Percentiles rank a stretch among this genome's conserved stretches.
phyloP scores from a whole-genome alignment of 2,888 invertebrate species.

The Pantelozetes paolii region DNA sequence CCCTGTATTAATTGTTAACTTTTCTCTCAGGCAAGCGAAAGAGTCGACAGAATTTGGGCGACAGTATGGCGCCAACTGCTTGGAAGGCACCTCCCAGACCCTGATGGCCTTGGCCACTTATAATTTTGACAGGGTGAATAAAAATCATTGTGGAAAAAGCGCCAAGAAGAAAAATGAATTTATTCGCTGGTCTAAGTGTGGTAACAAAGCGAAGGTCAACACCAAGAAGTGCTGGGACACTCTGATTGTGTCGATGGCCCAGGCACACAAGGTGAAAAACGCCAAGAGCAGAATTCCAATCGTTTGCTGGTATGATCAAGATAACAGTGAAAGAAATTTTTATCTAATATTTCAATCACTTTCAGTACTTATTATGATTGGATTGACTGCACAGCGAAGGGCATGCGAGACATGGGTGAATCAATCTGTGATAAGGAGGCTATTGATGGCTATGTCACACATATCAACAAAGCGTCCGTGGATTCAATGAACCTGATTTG shows the following conservation, averaged over 20 bases:
- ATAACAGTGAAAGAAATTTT: too few relatives aligned
- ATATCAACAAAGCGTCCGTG: constrained; percentile 36
- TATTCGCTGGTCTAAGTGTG: constrained; percentile 37
- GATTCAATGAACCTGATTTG: constrained; percentile 41
- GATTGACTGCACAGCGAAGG: constrained; percentile 26
- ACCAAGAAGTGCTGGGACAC: constrained; percentile 39
- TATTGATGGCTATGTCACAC: constrained; percentile 16
- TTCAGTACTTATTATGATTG: constrained; percentile 34
- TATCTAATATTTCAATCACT: not conserved
- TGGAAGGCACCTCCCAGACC: constrained; percentile 40
- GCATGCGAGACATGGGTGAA: not conserved
- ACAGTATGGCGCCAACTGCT: constrained; percentile 37
- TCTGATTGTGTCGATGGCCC: constrained; percentile 30
- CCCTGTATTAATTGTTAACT: not conserved
- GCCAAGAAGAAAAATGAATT: constrained; percentile 29
- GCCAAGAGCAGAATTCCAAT: constrained; percentile 35
- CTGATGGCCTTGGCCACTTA: constrained; percentile 33
- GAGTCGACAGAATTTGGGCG: constrained; percentile 32
- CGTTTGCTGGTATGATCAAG: constrained; percentile 26
- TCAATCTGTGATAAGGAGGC: constrained; percentile 1
- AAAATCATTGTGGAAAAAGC: constrained; percentile 39
- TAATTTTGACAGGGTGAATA: constrained; percentile 38
- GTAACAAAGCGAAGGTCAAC: constrained; percentile 32
- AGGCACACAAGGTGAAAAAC: constrained; percentile 34
- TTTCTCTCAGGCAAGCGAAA: constrained; percentile 11